phyloP scores from a whole-genome alignment of 1,140 invertebrate genomes.

The Piezodorus guildinii region DNA sequence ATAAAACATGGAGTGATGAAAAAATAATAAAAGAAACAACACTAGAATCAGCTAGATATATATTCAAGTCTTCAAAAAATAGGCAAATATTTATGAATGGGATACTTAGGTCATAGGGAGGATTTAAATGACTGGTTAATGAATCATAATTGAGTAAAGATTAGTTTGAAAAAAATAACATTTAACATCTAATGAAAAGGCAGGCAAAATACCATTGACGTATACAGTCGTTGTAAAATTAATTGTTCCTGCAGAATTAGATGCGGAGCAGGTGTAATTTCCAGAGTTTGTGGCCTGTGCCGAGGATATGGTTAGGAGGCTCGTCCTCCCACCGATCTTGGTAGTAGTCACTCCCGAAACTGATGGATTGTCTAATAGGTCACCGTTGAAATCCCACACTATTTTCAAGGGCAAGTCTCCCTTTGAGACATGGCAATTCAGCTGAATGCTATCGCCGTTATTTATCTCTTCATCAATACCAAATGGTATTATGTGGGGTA shows the following conservation, averaged over 20 bases:
- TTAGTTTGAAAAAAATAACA: background rate
- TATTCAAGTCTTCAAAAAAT: too few species aligned
- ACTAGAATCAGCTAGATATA: too few species aligned
- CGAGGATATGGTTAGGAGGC: constrained; percentile 57
- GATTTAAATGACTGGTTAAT: too few species aligned
- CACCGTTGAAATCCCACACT: constrained; percentile 45
- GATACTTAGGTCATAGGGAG: too few species aligned
- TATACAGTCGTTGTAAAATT: constrained; percentile 33
- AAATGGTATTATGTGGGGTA: constrained; percentile 49
- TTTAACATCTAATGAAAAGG: constrained; percentile 1
- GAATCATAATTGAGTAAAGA: too few species aligned
- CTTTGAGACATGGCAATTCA: constrained; percentile 46
- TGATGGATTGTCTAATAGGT: constrained; percentile 26
- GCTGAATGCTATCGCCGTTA: constrained; percentile 30
- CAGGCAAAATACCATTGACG: constrained; percentile 28
- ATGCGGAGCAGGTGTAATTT: constrained; percentile 64
- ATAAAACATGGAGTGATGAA: too few species aligned
- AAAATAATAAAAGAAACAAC: too few species aligned
- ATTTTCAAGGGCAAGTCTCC: constrained; percentile 52
- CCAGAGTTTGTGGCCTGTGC: constrained; percentile 49
- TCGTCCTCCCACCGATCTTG: constrained; percentile 45
- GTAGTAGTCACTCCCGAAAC: constrained; percentile 38
- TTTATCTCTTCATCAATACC: constrained; percentile 40
- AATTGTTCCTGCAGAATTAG: constrained; percentile 55
- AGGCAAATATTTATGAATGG: too few species aligned